phyloP scores from a whole-genome alignment of 1,140 invertebrate genomes.

The Aphaenogaster floridana region DNA sequence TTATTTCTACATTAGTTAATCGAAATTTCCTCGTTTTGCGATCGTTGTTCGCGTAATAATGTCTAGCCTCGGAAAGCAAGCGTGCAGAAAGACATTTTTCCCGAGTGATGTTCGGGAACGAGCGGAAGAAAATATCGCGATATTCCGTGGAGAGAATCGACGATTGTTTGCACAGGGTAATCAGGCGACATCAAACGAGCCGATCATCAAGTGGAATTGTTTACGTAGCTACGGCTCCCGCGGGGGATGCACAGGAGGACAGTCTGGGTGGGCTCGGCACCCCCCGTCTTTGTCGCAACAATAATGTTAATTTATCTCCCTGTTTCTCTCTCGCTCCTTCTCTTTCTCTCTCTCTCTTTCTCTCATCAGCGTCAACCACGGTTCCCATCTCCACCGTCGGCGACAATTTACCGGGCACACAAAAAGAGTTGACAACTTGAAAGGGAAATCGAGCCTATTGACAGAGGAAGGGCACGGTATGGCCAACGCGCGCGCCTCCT shows the following conservation, averaged over 20 bases:
- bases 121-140: conserved; percentile 64
- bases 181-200: conserved; percentile 87
- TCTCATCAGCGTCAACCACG: conserved; percentile 49
- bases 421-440: conserved; percentile 87
- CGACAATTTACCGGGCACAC: conserved; percentile 86
- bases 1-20: background rate
- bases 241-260: conserved; percentile 56
- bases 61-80: background rate
- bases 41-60: background rate
- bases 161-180: conserved; percentile 86
- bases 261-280: conserved; percentile 72
- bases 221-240: conserved; percentile 80
- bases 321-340: background rate
- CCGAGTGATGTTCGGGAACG: background rate
- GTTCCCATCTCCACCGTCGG: conserved; percentile 71
- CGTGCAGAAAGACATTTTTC: conserved; percentile 15
- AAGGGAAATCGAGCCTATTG: conserved; percentile 88
- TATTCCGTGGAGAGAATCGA: conserved; percentile 82
- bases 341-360: conserved; percentile 20
- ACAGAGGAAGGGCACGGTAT: conserved; percentile 80
- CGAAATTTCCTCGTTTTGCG: background rate
- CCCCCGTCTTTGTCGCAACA: conserved; percentile 85
- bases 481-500: conserved; percentile 59
- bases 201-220: conserved; percentile 87
- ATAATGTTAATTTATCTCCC: conserved; percentile 87